Evolutionary conservation across 2,797 vertebrate genomes (phyloP).

Genomic region (Chelon labrosus): DNA sequence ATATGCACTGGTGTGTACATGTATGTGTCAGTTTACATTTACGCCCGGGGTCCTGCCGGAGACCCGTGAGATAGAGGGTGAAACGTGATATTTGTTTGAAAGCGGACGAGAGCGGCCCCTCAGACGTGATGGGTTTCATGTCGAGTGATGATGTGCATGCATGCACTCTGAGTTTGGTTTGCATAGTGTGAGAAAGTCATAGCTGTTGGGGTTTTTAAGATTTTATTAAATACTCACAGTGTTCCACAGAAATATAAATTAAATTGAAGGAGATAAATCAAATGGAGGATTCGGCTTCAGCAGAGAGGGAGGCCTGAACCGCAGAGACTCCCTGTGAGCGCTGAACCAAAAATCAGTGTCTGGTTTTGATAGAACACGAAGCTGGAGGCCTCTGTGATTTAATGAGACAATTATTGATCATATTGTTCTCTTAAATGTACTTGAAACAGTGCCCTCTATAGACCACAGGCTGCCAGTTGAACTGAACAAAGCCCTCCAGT

Average conservation of each 20-base stretch:
- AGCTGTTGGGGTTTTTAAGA: not conserved
- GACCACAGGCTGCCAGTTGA: constrained; percentile 32
- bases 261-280: constrained; percentile 26
- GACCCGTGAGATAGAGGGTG: constrained; percentile 52
- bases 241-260: constrained; percentile 1
- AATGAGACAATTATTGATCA: constrained; percentile 17
- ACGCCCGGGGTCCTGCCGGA: constrained; percentile 56
- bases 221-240: not conserved
- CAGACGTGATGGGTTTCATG: constrained; percentile 20
- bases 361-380: constrained; percentile 38
- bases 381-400: constrained; percentile 33
- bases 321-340: constrained; percentile 33
- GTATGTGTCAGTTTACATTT: constrained; percentile 77
- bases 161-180: constrained; percentile 13
- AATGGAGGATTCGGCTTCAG: constrained; percentile 18
- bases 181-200: not conserved
- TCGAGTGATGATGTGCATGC: constrained; percentile 8
- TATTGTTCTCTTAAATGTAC: constrained; percentile 24
- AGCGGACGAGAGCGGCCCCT: constrained; percentile 36
- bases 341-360: constrained; percentile 40
- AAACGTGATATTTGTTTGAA: constrained; percentile 65
- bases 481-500: not conserved
- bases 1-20: constrained; percentile 71
- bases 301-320: constrained; percentile 27
- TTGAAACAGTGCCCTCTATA: constrained; percentile 78